Base-by-base conservation (phyloP, 2,113 vertebrate species). In the Lycaon pictus region DNA sequence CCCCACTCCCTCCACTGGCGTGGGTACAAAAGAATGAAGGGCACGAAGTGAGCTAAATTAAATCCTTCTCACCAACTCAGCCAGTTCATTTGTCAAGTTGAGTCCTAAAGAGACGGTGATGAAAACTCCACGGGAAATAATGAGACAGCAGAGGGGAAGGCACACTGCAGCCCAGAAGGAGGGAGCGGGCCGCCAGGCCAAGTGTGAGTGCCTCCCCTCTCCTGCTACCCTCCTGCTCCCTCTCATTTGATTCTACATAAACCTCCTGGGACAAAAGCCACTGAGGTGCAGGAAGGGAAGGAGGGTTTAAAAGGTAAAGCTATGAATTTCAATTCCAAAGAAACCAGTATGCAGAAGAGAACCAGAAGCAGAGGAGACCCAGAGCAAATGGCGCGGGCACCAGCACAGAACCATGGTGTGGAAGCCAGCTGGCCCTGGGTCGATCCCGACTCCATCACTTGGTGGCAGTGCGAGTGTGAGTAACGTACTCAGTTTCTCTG, bases 1-100 rank as follows among this genome's bases (percentile, higher is more conserved):
- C 12, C 8, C 27, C 0, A 3, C 27, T 19, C 23, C 20, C 35
- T 25, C 32, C 0, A 1, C 10, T 12, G 65, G 79, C 6, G 0
- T 6, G 7, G 53, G 23, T 1, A 1, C 23, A 51, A 53, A 65
- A 88, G 55, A 55, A 48, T 7, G 27, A 37, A 74, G n/a, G 84
- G 6, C 13, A 2, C 7, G 0, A 12, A 53, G 85, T 1, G 48
- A 92, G 25, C 43, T 35, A n/a, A 91, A 77, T 81, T 85, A 85
- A 86, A 69, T 77, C 72, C 60, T 35, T 5, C 58, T 86, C 80
- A 60, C 67, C 37, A 1, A 27, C 55, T 62, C 74, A 17, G 76
- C 25, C 17, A 60, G 62, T 32, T 76, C 88, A 84, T 72, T 58
- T 88, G 94, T 93, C 69, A 79, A 7, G 81, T 60, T 96, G 12